A percentile compares a stretch with the other conserved stretches of the same genome.
Conservation (phyloP, 2,113 vertebrate species). For the Notothenia rossii region DNA sequence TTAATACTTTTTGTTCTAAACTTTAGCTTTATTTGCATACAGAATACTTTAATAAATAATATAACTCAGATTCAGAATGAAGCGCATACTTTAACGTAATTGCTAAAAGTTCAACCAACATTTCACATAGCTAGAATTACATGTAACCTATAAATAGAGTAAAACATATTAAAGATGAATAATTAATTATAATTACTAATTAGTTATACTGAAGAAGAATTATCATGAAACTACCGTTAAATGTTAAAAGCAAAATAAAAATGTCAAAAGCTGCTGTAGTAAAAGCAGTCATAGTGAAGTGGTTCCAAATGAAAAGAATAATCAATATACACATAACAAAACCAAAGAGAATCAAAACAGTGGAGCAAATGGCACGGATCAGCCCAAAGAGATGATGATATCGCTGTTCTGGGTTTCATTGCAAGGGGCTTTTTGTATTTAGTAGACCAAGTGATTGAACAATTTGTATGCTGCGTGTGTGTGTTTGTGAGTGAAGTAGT, state of each 20-base stretch:
- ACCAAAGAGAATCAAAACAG: conserved; percentile 30
- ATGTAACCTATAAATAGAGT: not conserved
- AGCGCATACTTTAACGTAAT: too few species aligned
- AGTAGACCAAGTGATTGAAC: conserved; percentile 33
- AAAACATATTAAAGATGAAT: too few species aligned
- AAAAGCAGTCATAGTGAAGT: not conserved
- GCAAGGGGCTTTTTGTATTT: conserved; percentile 40
- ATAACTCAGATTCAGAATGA: not conserved
- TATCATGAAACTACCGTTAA: not conserved
- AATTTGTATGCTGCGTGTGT: not conserved
- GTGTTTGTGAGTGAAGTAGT: not conserved
- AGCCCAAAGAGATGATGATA: conserved; percentile 43
- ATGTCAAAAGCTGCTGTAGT: not conserved
- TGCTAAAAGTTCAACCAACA: not conserved
- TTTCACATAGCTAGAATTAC: not conserved
- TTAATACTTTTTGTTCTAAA: not conserved
- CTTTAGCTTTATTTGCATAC: not conserved
- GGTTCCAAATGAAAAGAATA: not conserved
- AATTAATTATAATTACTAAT: too few species aligned
- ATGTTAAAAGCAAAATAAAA: not conserved
- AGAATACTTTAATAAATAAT: not conserved
- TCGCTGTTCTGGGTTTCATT: conserved; percentile 40
- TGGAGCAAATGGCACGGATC: conserved; percentile 45
- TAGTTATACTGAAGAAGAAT: not conserved
- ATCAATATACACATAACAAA: conserved; percentile 9